Evolutionary conservation across 2,797 vertebrate genomes (phyloP).

Genomic region (Fistularia commersonii): DNA sequence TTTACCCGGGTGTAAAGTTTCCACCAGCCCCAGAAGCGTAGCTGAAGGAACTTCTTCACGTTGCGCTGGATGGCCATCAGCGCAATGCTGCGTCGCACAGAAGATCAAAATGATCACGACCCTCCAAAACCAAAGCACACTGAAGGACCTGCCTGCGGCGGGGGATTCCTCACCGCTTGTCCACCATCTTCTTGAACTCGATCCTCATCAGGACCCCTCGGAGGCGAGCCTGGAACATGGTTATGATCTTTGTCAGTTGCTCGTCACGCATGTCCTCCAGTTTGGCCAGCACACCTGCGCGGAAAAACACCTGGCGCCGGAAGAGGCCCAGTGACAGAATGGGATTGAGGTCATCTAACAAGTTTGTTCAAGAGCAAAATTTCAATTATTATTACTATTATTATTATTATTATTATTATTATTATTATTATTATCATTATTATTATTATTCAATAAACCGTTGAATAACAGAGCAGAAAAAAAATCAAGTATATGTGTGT

Average conservation of each 20-base stretch:
- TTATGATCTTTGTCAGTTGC: slow-evolving; percentile 69
- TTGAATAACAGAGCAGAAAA: too few relatives aligned
- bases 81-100: slow-evolving; percentile 51
- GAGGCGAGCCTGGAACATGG: slow-evolving; percentile 54
- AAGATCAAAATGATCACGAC: too few relatives aligned
- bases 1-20: slow-evolving; percentile 72
- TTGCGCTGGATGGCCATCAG: slow-evolving; percentile 73
- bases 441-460: too few relatives aligned
- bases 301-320: slow-evolving; percentile 67
- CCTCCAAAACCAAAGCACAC: too few relatives aligned
- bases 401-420: too few relatives aligned
- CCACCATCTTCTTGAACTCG: slow-evolving; percentile 76
- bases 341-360: not conserved
- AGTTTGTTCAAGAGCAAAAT: not conserved
- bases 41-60: slow-evolving; percentile 72
- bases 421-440: too few relatives aligned
- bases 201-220: slow-evolving; percentile 66
- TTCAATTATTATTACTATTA: too few relatives aligned
- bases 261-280: slow-evolving; percentile 74
- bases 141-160: too few relatives aligned
- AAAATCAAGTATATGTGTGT: too few relatives aligned
- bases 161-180: slow-evolving; percentile 55
- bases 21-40: slow-evolving; percentile 74
- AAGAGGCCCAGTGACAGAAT: not conserved
- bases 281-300: slow-evolving; percentile 66